These are phyloP conservation scores for Melanotus villosus DNA, from an alignment of 2,888 invertebrate species.

Conservation along the genomic window DNA sequence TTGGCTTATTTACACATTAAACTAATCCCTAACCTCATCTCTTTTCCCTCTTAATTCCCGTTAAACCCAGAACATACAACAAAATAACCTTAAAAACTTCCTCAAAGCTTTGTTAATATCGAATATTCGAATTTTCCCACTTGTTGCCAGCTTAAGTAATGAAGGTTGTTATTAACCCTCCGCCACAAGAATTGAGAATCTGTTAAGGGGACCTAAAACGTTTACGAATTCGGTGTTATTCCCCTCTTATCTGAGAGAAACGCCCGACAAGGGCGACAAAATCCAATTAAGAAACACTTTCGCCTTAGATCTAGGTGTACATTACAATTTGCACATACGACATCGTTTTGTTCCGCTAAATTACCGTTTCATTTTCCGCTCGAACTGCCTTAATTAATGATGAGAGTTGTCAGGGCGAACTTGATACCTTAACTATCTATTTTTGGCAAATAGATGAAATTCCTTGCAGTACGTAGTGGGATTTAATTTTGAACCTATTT, in stretches of 20 bases:
- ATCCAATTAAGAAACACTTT: conserved; percentile 36
- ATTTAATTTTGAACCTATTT: too few species aligned
- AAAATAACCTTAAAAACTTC: too few species aligned
- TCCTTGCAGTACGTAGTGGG: too few species aligned
- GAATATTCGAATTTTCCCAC: background rate
- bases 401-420: background rate
- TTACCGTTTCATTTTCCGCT: conserved; percentile 32
- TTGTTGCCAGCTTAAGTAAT: background rate
- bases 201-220: background rate
- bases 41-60: too few species aligned
- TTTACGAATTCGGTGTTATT: background rate
- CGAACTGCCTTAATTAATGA: conserved; percentile 12
- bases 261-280: background rate
- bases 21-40: too few species aligned
- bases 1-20: too few species aligned
- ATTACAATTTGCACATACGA: conserved; percentile 35
- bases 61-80: too few species aligned
- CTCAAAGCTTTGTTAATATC: too few species aligned
- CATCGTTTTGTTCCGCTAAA: conserved; percentile 25
- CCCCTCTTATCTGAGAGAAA: background rate
- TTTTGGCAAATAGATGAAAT: background rate
- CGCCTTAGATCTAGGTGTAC: conserved; percentile 27
- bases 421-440: background rate
- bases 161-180: background rate
- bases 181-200: background rate